A percentile compares a stretch with the other conserved stretches of the same genome.
phyloP scores from a whole-genome alignment of 2,888 invertebrate genomes.

The Drosophila neotestacea region DNA sequence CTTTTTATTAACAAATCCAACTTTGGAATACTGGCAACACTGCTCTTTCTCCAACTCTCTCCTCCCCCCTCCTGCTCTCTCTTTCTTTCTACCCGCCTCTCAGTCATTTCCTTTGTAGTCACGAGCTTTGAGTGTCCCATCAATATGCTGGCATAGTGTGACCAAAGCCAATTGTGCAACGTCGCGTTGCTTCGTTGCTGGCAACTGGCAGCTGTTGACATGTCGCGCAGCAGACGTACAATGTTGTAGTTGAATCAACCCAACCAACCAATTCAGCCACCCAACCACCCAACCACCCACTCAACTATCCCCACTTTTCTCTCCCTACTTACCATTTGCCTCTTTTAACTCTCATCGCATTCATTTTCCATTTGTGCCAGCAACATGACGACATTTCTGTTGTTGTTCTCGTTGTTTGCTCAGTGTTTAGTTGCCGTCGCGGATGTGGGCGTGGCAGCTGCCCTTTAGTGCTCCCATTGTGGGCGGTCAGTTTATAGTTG shows the following conservation, averaged over 20 bases:
- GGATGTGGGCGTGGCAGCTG: constrained; percentile 31
- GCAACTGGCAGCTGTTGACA: constrained; percentile 55
- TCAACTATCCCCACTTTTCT: not conserved
- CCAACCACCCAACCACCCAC: not conserved
- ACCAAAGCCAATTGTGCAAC: constrained; percentile 59
- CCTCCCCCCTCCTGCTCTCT: not conserved
- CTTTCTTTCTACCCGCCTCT: no score
- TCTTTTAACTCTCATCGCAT: constrained; percentile 33
- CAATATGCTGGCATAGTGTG: constrained; percentile 53
- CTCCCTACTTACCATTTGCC: not conserved
- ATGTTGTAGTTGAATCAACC: constrained; percentile 20
- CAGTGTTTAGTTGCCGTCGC: constrained; percentile 46
- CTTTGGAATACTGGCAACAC: no score
- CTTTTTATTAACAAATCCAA: no score
- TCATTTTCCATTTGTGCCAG: constrained; percentile 56
- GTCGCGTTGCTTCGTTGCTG: constrained; percentile 12
- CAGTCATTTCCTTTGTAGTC: constrained; percentile 31
- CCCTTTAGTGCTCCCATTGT: not conserved
- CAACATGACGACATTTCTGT: constrained; percentile 76
- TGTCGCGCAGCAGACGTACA: constrained; percentile 36
- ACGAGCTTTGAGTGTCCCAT: constrained; percentile 47
- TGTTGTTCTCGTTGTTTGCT: constrained; percentile 62
- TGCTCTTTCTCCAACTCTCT: not conserved
- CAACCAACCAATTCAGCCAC: not conserved
- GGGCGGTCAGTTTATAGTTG: constrained; percentile 28